Base-by-base conservation (phyloP, 2,888 invertebrate genomes). In the Apodemia zela region DNA sequence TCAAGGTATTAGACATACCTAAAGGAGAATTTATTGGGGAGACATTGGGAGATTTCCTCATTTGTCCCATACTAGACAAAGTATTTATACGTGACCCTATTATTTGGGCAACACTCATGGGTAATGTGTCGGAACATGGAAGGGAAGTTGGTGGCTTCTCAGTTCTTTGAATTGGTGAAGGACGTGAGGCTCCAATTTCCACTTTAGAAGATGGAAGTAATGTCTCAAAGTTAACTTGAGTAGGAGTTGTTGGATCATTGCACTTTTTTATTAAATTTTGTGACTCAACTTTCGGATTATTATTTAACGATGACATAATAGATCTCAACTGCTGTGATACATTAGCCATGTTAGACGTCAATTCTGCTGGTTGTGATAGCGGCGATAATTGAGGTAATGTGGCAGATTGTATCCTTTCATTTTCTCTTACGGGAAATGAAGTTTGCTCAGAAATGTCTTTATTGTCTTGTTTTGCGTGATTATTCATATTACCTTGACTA, bases 291-390 rank as follows among this genome's bases (percentile, higher is more conserved):
- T 94, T 93, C 45, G 93, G 92, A 60, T 79, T 84, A 8, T 82
- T 76, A 67, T 94, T 94, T 38, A 95, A 76, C 0, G 95, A 95
- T 0, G 95, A 95, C 79, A 95, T 87, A 60, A 95, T 90, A 6
- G 94, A 94, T 45, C 95, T 86, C 59, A 95, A 76, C 73, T 95
- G 95, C 77, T 95, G 95, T 0, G 95, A 94, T 0, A 94, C 95
- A 74, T 94, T 95, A 0, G 94, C 95, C 85, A 95, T 94, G 73
- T 94, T 95, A 0, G 95, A 94, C 15, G 95, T 95, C 60, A 95
- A 82, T 76, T 95, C 95, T 1, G 94, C 93, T 0, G 95, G 95
- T 76, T 95, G 95, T 0, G 95, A 95, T 2, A 95, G 78, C 0
- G 95, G 95, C 0, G 95, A 95, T 29, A 95, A 80, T 75, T 95